A percentile compares a stretch with the other conserved stretches of the same genome.
Conservation (phyloP, 2,113 vertebrate species). For the Tachysurus fulvidraco region DNA sequence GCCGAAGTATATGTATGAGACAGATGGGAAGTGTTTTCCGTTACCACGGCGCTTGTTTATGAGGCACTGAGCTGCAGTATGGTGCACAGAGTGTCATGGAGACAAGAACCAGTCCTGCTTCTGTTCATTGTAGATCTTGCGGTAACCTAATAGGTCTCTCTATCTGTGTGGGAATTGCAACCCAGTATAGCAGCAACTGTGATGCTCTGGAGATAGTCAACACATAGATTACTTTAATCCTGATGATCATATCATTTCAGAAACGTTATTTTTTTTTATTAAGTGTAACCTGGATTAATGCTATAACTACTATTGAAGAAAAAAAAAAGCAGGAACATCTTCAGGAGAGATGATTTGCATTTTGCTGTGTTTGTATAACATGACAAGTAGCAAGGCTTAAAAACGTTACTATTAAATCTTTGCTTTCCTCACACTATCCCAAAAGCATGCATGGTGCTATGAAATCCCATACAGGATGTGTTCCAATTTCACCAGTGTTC, state of each 20-base stretch:
- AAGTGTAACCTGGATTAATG: not conserved
- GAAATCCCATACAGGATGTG: not conserved
- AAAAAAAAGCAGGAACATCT: not conserved
- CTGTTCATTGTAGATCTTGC: constrained; percentile 36
- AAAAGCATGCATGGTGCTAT: not conserved
- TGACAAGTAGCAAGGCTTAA: not conserved
- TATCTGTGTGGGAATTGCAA: constrained; percentile 23
- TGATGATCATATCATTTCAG: not conserved
- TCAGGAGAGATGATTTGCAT: not conserved
- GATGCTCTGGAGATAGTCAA: not conserved
- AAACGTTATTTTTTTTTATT: constrained; percentile 11
- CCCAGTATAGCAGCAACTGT: constrained; percentile 7
- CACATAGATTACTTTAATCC: constrained; percentile 6
- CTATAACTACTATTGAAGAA: not conserved
- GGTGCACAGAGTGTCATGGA: constrained; percentile 19
- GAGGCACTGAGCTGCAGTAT: constrained; percentile 27
- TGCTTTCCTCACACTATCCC: not conserved
- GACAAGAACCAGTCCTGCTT: constrained; percentile 35
- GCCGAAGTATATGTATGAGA: not conserved
- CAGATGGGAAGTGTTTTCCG: constrained; percentile 28
- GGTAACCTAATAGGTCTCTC: constrained; percentile 32
- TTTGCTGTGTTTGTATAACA: not conserved
- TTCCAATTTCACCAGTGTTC: not conserved
- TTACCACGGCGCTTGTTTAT: constrained; percentile 29
- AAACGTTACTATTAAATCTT: not conserved